Evolutionary conservation across 2,113 vertebrate species (phyloP).

Genomic region (Nothobranchius kuhntae): DNA sequence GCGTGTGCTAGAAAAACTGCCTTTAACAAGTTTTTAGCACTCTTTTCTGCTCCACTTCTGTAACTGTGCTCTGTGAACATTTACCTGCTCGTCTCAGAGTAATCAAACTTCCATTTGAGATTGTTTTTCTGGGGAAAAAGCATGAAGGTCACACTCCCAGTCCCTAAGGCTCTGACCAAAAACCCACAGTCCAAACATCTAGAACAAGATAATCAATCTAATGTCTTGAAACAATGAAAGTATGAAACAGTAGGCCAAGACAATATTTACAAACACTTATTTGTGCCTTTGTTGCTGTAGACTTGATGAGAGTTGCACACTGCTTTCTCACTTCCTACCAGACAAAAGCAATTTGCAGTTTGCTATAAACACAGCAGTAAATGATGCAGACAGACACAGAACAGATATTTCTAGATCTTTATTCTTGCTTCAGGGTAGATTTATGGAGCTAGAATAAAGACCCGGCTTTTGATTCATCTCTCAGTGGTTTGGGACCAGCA

Average conservation of each 20-base stretch:
- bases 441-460: neutral
- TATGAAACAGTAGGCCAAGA: neutral
- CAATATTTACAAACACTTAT: neutral
- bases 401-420: neutral
- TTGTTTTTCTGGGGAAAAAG: too few relatives aligned
- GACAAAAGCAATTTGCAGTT: neutral
- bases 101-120: too few relatives aligned
- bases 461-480: neutral
- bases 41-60: too few relatives aligned
- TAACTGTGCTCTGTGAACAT: too few relatives aligned
- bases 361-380: neutral
- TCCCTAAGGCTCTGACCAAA: too few relatives aligned
- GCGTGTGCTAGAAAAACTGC: too few relatives aligned
- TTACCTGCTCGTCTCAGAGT: too few relatives aligned
- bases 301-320: neutral
- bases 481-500: neutral
- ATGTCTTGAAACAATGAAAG: neutral
- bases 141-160: too few relatives aligned
- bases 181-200: too few relatives aligned
- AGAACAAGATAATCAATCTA: neutral
- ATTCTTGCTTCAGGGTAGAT: neutral
- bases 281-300: neutral
- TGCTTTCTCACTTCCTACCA: neutral
- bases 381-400: neutral
- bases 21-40: too few relatives aligned